Conservation (phyloP, 2,113 vertebrate genomes). For the Beaufortia kweichowensis region DNA sequence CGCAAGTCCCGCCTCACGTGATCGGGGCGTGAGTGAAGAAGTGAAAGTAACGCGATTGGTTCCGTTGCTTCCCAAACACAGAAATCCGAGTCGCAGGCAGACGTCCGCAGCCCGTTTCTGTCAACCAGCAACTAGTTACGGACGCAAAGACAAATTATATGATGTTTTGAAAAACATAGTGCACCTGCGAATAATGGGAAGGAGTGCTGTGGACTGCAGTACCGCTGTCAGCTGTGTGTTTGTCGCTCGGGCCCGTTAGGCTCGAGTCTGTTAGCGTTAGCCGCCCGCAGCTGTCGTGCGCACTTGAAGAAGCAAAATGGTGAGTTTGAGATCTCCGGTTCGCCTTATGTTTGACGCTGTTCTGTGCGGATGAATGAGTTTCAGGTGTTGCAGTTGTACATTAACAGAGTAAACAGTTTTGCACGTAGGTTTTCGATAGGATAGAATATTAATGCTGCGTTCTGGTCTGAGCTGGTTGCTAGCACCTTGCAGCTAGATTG, state of each 20-base stretch:
- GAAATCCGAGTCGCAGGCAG: neutral
- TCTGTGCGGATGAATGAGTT: neutral
- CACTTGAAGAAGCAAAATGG: conserved; percentile 57
- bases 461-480: neutral
- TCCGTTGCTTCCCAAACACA: conserved; percentile 17
- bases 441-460: neutral
- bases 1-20: conserved; percentile 7
- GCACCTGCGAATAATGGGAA: conserved; percentile 59
- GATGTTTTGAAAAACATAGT: neutral
- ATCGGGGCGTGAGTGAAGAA: conserved; percentile 11
- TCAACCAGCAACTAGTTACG: neutral
- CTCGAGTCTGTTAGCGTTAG: conserved; percentile 39
- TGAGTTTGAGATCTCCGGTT: conserved; percentile 50
- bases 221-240: conserved; percentile 37
- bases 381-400: too few species aligned
- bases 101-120: neutral
- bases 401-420: neutral
- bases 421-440: too few species aligned
- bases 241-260: conserved; percentile 36
- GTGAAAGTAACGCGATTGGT: conserved; percentile 29
- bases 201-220: conserved; percentile 18
- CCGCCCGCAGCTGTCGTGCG: conserved; percentile 38
- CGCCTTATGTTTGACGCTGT: neutral
- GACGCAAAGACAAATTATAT: neutral
- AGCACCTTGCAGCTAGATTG: neutral